Conservation (phyloP, 2,113 vertebrate species). For the Dasypus novemcinctus region DNA sequence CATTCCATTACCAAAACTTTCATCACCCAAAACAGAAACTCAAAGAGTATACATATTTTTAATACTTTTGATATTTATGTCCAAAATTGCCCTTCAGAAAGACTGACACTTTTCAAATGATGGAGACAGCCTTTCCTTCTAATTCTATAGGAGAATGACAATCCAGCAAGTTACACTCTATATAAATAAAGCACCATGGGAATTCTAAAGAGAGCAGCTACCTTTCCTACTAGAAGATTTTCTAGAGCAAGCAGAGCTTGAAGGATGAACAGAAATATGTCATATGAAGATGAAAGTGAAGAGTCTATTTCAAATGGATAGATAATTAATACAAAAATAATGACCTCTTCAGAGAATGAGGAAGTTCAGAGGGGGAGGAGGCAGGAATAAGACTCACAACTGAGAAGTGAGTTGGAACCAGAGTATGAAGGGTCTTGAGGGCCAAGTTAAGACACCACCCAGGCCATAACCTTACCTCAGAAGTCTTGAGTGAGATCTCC, state of each 20-base stretch:
- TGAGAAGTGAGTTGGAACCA: not conserved
- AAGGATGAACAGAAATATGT: not conserved
- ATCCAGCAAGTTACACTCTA: not conserved
- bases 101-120: not conserved
- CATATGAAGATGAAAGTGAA: not conserved
- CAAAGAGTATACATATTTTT: not conserved
- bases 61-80: not conserved
- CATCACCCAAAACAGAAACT: too few relatives aligned
- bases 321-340: not conserved
- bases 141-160: not conserved
- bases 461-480: conserved; percentile 88
- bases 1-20: too few relatives aligned
- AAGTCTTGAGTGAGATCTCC: conserved; percentile 98
- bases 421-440: not conserved
- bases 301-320: not conserved
- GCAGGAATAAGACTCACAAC: not conserved
- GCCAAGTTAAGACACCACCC: not conserved
- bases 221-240: not conserved
- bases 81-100: conserved; percentile 2
- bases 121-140: not conserved
- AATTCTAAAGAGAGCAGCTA: not conserved
- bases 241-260: not conserved
- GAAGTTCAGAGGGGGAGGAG: not conserved
- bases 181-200: not conserved
- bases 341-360: not conserved